Percentiles rank a stretch among this genome's conserved stretches.
Evolutionary conservation across 1,140 invertebrate genomes (phyloP).

Genomic region (Anoplophora glabripennis): DNA sequence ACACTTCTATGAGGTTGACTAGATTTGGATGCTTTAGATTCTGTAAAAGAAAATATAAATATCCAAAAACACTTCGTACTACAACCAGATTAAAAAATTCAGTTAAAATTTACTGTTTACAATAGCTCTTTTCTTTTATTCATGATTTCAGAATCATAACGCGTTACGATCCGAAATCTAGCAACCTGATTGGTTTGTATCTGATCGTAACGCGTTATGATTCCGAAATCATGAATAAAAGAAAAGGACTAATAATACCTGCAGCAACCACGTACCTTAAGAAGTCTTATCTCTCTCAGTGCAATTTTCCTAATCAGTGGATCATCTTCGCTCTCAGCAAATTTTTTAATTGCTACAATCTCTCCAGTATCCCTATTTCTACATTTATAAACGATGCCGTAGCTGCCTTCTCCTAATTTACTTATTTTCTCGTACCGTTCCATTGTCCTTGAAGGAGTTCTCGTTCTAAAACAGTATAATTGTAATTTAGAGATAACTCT

Average conservation of each 20-base stretch:
- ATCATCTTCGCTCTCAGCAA: conserved; percentile 98
- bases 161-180: too few species aligned
- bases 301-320: conserved; percentile 98
- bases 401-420: conserved; percentile 97
- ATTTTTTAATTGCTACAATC: conserved; percentile 98
- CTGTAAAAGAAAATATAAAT: conserved; percentile 62
- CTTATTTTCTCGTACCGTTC: conserved; percentile 97
- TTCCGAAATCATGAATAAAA: too few species aligned
- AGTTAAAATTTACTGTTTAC: too few species aligned
- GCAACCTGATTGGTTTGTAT: too few species aligned
- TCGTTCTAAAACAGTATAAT: conserved; percentile 58
- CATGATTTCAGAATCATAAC: too few species aligned
- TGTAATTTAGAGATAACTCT: background rate
- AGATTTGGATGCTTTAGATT: conserved; percentile 98
- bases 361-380: conserved; percentile 93
- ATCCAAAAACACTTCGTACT: too few species aligned
- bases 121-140: too few species aligned
- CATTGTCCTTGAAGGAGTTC: conserved; percentile 86
- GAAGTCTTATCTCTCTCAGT: conserved; percentile 92
- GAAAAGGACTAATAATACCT: too few species aligned
- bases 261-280: conserved; percentile 92
- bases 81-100: too few species aligned
- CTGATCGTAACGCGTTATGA: too few species aligned
- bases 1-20: conserved; percentile 97
- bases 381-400: conserved; percentile 98